Conservation (phyloP, 2,888 invertebrate genomes). For the Chironomus riparius region DNA sequence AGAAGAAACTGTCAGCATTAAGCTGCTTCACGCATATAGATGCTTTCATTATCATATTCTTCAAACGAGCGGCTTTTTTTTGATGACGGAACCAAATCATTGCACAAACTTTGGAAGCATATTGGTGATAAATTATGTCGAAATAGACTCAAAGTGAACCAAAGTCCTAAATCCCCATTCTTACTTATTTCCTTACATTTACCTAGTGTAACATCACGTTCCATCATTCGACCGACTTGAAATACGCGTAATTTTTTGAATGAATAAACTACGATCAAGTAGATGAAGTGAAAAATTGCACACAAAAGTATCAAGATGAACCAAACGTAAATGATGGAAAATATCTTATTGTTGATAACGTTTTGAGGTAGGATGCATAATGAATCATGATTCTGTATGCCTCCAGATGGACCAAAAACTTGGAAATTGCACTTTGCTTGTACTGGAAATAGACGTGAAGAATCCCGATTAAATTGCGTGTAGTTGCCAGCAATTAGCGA, state of each 20-base stretch:
- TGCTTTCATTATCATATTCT: too few species aligned
- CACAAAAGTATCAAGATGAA: neutral
- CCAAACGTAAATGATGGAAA: constrained; percentile 14
- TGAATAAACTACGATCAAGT: neutral
- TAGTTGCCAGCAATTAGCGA: neutral
- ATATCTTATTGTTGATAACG: constrained; percentile 7
- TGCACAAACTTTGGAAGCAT: neutral
- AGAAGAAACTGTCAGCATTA: too few species aligned
- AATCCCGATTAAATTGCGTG: neutral
- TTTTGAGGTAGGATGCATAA: constrained; percentile 10
- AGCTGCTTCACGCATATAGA: too few species aligned
- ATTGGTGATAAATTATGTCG: neutral
- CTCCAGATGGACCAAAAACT: neutral
- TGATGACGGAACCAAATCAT: neutral
- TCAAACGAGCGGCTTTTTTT: too few species aligned
- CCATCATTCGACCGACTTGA: neutral
- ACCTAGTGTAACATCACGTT: neutral
- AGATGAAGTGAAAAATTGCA: neutral
- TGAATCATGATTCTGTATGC: neutral
- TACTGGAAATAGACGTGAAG: neutral
- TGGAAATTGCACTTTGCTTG: constrained; percentile 2
- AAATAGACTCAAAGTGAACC: neutral
- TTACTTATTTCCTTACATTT: neutral
- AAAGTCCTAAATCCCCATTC: neutral
- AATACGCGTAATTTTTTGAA: neutral